These are phyloP conservation scores for Amorpha juglandis DNA, from an alignment of 2,888 invertebrate species.

Conservation along the genomic window DNA sequence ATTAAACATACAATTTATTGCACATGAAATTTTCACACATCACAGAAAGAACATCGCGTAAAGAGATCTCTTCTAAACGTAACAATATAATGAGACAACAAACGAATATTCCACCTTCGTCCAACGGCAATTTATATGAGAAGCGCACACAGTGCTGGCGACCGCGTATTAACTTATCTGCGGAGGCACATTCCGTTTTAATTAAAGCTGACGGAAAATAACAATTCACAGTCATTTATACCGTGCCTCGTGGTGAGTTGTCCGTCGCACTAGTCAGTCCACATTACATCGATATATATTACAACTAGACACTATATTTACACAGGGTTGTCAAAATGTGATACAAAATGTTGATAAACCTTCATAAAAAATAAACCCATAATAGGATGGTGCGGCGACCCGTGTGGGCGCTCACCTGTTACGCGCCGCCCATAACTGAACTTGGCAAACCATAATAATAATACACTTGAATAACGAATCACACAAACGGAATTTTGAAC, in stretches of 20 bases:
- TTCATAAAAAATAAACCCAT: not conserved
- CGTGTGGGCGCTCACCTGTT: slow-evolving; percentile 44
- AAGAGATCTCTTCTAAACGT: slow-evolving; percentile 62
- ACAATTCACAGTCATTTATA: not conserved
- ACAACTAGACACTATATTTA: slow-evolving; percentile 22
- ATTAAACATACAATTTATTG: slow-evolving; percentile 59
- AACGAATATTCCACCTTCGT: slow-evolving; percentile 23
- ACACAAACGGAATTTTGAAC: slow-evolving; percentile 73
- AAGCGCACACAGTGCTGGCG: slow-evolving; percentile 30
- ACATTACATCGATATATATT: slow-evolving; percentile 13
- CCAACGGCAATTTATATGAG: slow-evolving; percentile 18
- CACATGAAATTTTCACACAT: slow-evolving; percentile 68
- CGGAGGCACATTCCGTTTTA: not conserved
- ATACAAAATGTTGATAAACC: slow-evolving; percentile 15
- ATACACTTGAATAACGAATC: slow-evolving; percentile 40
- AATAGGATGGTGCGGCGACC: not conserved
- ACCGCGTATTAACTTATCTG: slow-evolving; percentile 17
- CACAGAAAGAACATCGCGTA: slow-evolving; percentile 68
- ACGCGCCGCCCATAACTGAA: slow-evolving; percentile 55
- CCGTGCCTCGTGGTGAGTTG: slow-evolving; percentile 5
- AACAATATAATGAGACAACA: slow-evolving; percentile 32
- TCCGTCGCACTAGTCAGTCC: not conserved
- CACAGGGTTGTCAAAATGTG: slow-evolving; percentile 12
- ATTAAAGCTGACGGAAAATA: not conserved
- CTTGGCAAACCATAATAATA: slow-evolving; percentile 55